Evolutionary conservation across 2,797 vertebrate genomes (phyloP).

Genomic region (Sandelia bainsii): DNA sequence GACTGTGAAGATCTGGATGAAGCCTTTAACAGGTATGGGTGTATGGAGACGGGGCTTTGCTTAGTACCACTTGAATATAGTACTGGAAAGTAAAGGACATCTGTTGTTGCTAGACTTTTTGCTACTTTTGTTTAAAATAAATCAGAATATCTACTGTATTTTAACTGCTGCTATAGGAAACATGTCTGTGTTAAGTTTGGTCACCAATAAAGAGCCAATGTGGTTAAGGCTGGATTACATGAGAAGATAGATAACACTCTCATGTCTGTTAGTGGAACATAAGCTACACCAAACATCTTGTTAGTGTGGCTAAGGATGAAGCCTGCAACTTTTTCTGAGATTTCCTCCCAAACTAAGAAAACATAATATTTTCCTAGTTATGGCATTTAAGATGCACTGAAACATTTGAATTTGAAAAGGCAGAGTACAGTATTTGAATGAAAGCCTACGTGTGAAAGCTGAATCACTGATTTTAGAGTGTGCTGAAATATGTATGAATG

Average conservation of each 20-base stretch:
- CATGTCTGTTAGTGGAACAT: not conserved
- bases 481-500: not conserved
- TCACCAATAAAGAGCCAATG: not conserved
- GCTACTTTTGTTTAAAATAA: not conserved
- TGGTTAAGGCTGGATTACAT: not conserved
- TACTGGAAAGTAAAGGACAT: constrained; percentile 10
- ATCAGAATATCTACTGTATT: not conserved
- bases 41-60: constrained; percentile 4
- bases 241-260: not conserved
- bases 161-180: constrained; percentile 2
- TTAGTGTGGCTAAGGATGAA: not conserved
- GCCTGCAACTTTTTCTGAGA: not conserved
- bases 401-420: not conserved
- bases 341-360: not conserved
- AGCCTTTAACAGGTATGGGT: constrained; percentile 86
- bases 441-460: not conserved
- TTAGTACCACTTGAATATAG: not conserved
- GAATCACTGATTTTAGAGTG: not conserved
- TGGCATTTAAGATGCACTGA: not conserved
- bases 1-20: constrained; percentile 92
- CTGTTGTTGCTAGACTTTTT: not conserved
- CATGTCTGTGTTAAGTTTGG: not conserved
- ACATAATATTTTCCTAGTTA: not conserved
- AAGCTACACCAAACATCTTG: not conserved
- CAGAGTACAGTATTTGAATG: not conserved